Base-by-base conservation (phyloP, 2,797 vertebrate genomes). In the Sebastes matsubarae region DNA sequence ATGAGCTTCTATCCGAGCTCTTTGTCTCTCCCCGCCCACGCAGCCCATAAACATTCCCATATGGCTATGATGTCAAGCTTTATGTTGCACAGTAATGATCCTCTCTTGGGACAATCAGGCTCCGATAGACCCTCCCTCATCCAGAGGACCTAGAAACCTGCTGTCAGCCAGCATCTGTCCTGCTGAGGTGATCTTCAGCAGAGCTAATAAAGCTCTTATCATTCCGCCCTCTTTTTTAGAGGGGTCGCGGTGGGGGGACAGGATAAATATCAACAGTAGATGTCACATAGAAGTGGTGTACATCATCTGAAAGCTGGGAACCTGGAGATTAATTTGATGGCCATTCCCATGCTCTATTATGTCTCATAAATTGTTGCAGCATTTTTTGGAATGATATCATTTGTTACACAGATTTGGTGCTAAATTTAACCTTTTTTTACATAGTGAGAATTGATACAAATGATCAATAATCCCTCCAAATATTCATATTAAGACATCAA, bases 1-100 rank as follows among this genome's bases (percentile, higher is more conserved):
- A 34, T 29, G 12, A 64, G 36, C 18, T 85, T 63, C 13, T 65
- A 12, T 66, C 12, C 2, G 3, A 57, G 55, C 3, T 58, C 29
- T 81, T 77, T 65, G 18, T 69, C 6, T 55, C 16, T n/a, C 5
- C 34, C 52, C 50, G 52, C 59, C 64, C 46, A 57, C 20, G n/a
- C 16, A 73, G 64, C 61, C n/a, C 30, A 25, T 88, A 91, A 93
- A 79, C 59, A 68, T 81, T 90, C 68, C 84, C 89, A 89, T 78
- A 89, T 90, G 84, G 22, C 72, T 60, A 78, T 90, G 82, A 88
- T 74, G 84, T 92, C 85, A 86, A 22, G 77, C 16, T 79, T 64
- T 66, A 68, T 14, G 58, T 55, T 88, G 58, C 36, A 72, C 65
- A 78, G 50, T 52, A 76, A 80, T 60, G 29, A 85, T 73, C 36